Evolutionary conservation across 2,888 invertebrate genomes (phyloP), one percentile per base, ranked within the genome.

Genomic region (Metopia argyrocephala): DNA sequence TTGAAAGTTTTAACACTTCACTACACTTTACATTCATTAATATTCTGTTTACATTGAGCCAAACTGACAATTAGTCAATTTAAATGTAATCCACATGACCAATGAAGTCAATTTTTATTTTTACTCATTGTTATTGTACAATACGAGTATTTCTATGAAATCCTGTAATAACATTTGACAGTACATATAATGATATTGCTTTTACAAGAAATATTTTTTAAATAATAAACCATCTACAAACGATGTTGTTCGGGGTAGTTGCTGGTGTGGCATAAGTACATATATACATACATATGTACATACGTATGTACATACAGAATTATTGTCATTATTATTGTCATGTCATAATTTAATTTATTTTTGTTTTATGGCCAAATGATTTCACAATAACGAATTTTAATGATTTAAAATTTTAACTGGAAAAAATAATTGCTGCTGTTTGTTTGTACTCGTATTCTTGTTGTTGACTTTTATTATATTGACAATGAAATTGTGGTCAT

Each of bases 11-110:
- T 64, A 62, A 69, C 70, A 57, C 52, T 65, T 21, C 50, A 59
- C 38, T 23, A 28, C 25, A 28, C 38, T 62, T 28, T 23, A 46
- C 28, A 18, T 7, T 28, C 46, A 81, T 81, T 81, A 74, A 66
- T 81, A 81, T 81, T 81, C 81, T 74, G 69, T 78, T 78, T 70
- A 70, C 78, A 81, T 81, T 74, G 74, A 74, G 54, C 38, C 59
- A 78, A 81, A 81, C 78, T 78, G 81, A 81, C 81, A 81, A 81
- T 81, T 81, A 81, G 81, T 78, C 78, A 81, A 81, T 81, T 81
- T 74, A 78, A 81, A 81, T 81, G 81, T 81, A 70, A 81, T 74
- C 74, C 81, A 81, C 81, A 81, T 81, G 81, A 78, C 70, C 78
- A 65, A 75, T 61, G 45, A 73, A 73, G 71, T 78, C 45, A 46